phyloP scores from a whole-genome alignment of 2,797 vertebrate species.

The Anabacerthia variegaticeps region DNA sequence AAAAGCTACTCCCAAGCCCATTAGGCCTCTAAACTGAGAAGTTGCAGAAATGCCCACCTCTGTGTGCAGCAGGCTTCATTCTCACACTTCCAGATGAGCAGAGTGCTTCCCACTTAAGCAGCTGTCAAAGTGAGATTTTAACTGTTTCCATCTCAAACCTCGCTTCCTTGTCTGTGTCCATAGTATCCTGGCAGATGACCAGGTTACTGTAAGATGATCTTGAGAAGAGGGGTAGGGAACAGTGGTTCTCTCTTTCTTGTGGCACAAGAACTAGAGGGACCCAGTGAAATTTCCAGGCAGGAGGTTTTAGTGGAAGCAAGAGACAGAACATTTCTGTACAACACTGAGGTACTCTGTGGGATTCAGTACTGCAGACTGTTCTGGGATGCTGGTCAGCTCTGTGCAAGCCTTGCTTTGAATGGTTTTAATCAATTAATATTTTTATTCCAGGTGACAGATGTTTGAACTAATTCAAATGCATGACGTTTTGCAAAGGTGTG shows the following conservation, averaged over 20 bases:
- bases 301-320: not conserved
- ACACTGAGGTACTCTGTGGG: not conserved
- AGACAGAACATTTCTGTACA: not conserved
- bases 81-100: not conserved
- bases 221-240: not conserved
- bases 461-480: not conserved
- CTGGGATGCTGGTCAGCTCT: not conserved
- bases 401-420: not conserved
- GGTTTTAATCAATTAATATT: not conserved
- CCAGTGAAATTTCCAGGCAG: not conserved
- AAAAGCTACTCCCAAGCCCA: not conserved
- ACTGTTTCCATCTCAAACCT: not conserved
- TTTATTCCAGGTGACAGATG: slow-evolving; percentile 14
- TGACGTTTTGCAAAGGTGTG: not conserved
- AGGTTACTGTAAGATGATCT: not conserved
- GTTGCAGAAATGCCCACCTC: not conserved
- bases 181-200: not conserved
- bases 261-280: not conserved
- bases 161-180: not conserved
- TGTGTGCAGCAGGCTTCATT: not conserved
- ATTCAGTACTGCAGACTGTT: not conserved
- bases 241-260: not conserved
- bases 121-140: not conserved
- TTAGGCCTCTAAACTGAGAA: not conserved
- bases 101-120: not conserved